Evolutionary conservation across 2,797 vertebrate species (phyloP).

Genomic region (Borostomias antarcticus): DNA sequence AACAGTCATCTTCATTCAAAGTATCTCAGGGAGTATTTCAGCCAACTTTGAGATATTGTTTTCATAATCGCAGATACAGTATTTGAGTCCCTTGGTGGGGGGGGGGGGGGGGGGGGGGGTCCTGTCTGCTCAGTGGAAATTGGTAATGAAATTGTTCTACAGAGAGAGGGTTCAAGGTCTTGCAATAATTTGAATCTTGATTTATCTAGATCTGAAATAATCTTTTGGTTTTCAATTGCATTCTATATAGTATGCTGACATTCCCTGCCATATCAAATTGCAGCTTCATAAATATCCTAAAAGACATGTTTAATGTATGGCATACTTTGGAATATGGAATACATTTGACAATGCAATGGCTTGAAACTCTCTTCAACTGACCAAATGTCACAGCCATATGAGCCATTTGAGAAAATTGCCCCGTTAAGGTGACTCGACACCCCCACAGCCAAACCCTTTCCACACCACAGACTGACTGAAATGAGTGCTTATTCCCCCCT

Average conservation of each 20-base stretch:
- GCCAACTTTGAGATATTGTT: slow-evolving; percentile 6
- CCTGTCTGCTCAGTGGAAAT: too few species aligned
- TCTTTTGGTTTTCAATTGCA: background rate
- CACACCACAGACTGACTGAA: slow-evolving; percentile 25
- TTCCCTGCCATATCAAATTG: background rate
- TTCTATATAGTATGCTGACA: too few species aligned
- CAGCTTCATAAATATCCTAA: slow-evolving; percentile 34
- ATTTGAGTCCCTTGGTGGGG: background rate
- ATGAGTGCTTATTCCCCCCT: slow-evolving; percentile 15
- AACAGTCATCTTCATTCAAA: slow-evolving; percentile 11
- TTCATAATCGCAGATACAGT: slow-evolving; percentile 11
- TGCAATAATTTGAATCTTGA: too few species aligned
- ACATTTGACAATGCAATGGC: slow-evolving; percentile 45
- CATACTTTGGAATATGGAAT: slow-evolving; percentile 48
- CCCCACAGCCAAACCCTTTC: background rate
- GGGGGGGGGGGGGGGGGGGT: too few species aligned
- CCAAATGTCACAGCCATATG: slow-evolving; percentile 39
- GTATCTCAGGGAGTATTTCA: slow-evolving; percentile 12
- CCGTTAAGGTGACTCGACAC: background rate
- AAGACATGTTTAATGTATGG: slow-evolving; percentile 61
- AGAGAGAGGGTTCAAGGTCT: background rate
- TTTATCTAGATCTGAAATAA: too few species aligned
- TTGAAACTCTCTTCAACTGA: slow-evolving; percentile 37
- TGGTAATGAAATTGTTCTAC: too few species aligned
- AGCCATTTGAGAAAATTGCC: slow-evolving; percentile 28